These are phyloP conservation scores for Meriones unguiculatus DNA, from an alignment of 2,113 vertebrate genomes.

Conservation along the genomic window DNA sequence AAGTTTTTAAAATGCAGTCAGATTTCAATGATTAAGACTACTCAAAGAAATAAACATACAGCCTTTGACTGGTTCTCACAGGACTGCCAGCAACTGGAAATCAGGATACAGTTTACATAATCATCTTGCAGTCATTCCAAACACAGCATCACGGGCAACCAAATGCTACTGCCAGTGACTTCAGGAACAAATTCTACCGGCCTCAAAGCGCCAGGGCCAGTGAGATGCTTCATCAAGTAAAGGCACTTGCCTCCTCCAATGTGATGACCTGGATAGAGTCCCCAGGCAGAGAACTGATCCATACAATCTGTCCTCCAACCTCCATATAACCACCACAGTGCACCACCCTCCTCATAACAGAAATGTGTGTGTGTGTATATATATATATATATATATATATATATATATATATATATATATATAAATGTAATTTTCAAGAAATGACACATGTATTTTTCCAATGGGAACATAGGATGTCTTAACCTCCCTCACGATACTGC, in stretches of 20 bases:
- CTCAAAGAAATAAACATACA: neutral
- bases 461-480: neutral
- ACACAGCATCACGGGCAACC: neutral
- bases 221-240: neutral
- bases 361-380: no score
- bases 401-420: no score
- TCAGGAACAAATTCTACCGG: neutral
- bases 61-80: neutral
- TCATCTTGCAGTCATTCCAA: neutral
- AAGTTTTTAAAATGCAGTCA: slow-evolving; percentile 39
- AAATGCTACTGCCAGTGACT: neutral
- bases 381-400: no score
- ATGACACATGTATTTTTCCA: neutral
- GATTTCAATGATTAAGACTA: slow-evolving; percentile 46
- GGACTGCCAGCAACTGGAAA: neutral
- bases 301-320: neutral
- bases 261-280: neutral
- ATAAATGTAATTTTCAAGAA: neutral
- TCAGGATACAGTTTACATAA: neutral
- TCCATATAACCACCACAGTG: no score
- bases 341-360: neutral
- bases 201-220: neutral
- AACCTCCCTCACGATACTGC: neutral
- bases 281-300: neutral
- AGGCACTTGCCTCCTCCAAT: neutral